Evolutionary conservation across 2,113 vertebrate species (phyloP).

Genomic region (Gavialis gangeticus): DNA sequence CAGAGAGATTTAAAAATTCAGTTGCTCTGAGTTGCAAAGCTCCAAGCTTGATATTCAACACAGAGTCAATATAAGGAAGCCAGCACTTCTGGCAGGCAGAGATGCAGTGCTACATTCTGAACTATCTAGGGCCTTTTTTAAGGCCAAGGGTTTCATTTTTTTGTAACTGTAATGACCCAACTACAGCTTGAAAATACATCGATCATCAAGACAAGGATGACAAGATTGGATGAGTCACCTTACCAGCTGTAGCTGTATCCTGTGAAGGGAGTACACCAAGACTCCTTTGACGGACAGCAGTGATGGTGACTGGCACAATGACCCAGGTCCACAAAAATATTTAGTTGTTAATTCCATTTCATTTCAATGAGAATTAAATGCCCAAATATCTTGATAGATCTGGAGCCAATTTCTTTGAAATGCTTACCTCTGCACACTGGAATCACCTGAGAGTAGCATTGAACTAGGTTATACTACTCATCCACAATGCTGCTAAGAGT

Average conservation of each 20-base stretch:
- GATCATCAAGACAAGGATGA: background rate
- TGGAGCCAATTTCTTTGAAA: background rate
- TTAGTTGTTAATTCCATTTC: background rate
- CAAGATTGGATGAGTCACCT: background rate
- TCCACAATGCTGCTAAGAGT: background rate
- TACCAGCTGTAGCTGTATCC: background rate
- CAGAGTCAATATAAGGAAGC: slow-evolving; percentile 41
- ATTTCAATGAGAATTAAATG: background rate
- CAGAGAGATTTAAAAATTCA: slow-evolving; percentile 12
- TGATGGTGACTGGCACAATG: background rate
- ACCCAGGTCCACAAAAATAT: background rate
- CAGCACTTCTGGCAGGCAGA: slow-evolving; percentile 49
- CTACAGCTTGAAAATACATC: background rate
- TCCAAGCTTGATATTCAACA: background rate
- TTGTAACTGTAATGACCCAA: slow-evolving; percentile 26
- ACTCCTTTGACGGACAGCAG: background rate
- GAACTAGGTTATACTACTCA: background rate
- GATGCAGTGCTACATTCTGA: slow-evolving; percentile 14
- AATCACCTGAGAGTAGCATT: background rate
- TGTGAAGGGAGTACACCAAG: background rate
- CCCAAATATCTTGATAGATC: background rate
- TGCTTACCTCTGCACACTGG: background rate
- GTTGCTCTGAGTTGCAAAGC: background rate
- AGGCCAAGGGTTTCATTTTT: slow-evolving; percentile 41
- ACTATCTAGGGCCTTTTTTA: slow-evolving; percentile 21